phyloP scores from a whole-genome alignment of 2,888 invertebrate genomes.

The Euplexia lucipara region DNA sequence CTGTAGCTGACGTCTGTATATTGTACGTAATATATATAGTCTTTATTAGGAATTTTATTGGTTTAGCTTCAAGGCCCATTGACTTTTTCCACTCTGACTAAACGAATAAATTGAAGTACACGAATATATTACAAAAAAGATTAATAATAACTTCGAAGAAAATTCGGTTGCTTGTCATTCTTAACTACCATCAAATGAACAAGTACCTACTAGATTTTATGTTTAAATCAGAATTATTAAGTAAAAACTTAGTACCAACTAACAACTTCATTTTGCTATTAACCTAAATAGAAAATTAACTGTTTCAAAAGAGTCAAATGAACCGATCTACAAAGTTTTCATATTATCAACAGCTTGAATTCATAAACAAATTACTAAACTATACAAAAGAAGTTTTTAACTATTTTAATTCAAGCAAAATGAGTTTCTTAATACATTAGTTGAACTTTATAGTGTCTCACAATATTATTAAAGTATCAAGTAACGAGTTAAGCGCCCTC shows the following conservation, averaged over 20 bases:
- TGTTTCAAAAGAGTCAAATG: slow-evolving; percentile 22
- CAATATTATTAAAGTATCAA: slow-evolving; percentile 27
- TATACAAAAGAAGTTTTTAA: slow-evolving; percentile 43
- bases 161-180: not conserved
- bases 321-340: slow-evolving; percentile 34
- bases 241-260: not conserved
- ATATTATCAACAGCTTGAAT: slow-evolving; percentile 6
- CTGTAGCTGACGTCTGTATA: too few species aligned
- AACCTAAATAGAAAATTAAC: slow-evolving; percentile 23
- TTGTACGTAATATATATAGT: too few species aligned
- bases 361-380: slow-evolving; percentile 45
- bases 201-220: too few species aligned
- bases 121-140: too few species aligned
- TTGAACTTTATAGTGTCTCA: slow-evolving; percentile 33
- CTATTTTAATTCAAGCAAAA: slow-evolving; percentile 52
- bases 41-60: too few species aligned
- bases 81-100: too few species aligned
- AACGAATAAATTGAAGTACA: too few species aligned
- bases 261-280: slow-evolving; percentile 1
- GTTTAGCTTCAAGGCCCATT: too few species aligned
- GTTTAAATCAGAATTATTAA: not conserved
- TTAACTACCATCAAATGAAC: too few species aligned
- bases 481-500: slow-evolving; percentile 8
- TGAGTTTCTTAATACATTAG: slow-evolving; percentile 47
- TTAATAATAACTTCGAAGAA: not conserved